Conservation (phyloP, 2,113 vertebrate genomes). For the Heloderma charlesbogerti region DNA sequence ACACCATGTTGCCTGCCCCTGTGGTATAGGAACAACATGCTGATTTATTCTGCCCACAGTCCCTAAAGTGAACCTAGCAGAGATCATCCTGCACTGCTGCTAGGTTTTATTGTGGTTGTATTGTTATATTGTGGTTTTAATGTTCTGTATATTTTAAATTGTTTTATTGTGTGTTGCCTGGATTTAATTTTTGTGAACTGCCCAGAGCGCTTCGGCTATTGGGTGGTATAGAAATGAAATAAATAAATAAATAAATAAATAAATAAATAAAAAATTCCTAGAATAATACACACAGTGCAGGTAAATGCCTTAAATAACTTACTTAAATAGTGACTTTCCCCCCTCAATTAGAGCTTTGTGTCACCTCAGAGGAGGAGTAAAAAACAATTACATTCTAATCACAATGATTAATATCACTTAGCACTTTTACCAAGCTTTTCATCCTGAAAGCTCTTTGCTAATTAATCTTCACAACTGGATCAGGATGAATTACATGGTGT, state of each 20-base stretch:
- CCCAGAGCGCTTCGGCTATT: no score
- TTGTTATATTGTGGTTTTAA: no score
- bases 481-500: slow-evolving; percentile 25
- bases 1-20: no score
- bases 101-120: no score
- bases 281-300: not conserved
- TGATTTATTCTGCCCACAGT: not conserved
- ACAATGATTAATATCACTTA: slow-evolving; percentile 40
- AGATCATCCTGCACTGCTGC: no score
- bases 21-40: not conserved
- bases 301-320: slow-evolving; percentile 14
- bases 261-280: no score
- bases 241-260: no score
- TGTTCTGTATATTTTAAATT: no score
- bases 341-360: slow-evolving; percentile 22
- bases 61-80: not conserved
- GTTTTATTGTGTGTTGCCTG: no score
- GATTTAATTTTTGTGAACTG: no score
- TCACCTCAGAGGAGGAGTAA: slow-evolving; percentile 21
- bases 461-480: slow-evolving; percentile 54
- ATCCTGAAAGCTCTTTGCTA: slow-evolving; percentile 37
- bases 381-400: slow-evolving; percentile 38
- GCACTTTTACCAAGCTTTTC: slow-evolving; percentile 49
- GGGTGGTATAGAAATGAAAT: no score
- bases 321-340: not conserved